Base-by-base conservation (phyloP, 2,113 vertebrate species). In the Paraplagusia blochii region DNA sequence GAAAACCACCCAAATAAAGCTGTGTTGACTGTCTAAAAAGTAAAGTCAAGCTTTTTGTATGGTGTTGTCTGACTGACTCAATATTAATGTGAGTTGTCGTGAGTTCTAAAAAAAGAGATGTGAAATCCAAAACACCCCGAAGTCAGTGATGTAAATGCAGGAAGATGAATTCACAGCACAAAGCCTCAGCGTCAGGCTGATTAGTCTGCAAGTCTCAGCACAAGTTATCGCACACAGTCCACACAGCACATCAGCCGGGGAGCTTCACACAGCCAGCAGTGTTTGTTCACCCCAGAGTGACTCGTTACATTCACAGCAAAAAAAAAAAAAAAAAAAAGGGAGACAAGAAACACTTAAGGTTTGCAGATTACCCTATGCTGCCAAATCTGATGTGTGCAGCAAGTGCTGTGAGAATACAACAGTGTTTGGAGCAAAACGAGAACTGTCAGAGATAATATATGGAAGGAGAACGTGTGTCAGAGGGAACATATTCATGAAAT, bases 61-160 rank as follows among this genome's bases (percentile, higher is more conserved):
- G n/a, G n/a, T n/a, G n/a, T n/a, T n/a, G n/a, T n/a, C n/a, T n/a
- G n/a, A 29, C 22, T 29, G 2, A 29, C 22, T 29, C 3, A 29
- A 2, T 29, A 29, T 4, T 29, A 29, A 29, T 29, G 22, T 6
- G 6, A 29, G 22, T 29, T 29, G 22, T 29, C 22, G 6, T 29
- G 22, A 29, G 22, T 29, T 29, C 2, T 29, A 29, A 29, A 29
- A 29, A 29, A 61, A 3, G 36, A 11, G 39, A 18, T 53, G 12
- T 39, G 11, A 44, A 53, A 69, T 57, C 42, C 42, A 47, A 69
- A 64, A 59, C 9, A 45, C 44, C 35, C 49, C 45, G 9, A 53
- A 53, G 54, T 52, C 43, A 13, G 34, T 34, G 19, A 44, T 46
- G 16, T 33, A 35, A 16, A 72, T 64, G 45, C 33, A 7, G 9